Percentiles rank a stretch among this genome's conserved stretches.
Conservation (phyloP, 37 sponge, comb jelly and placozoan genomes). For the Petrosia ficiformis region DNA sequence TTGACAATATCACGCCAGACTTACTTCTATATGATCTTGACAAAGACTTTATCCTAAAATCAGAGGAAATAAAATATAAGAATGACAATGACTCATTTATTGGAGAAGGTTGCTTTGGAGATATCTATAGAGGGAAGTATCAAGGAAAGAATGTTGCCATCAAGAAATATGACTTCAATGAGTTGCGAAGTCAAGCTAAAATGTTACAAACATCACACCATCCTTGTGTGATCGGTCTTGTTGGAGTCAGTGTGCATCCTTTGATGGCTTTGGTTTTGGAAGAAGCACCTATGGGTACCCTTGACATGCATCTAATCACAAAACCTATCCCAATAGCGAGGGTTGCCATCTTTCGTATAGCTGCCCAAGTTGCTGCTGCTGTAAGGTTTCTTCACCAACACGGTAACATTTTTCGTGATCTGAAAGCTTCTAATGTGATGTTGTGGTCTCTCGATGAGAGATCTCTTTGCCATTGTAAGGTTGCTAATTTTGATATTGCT, state of each 20-base stretch:
- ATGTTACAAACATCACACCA: slow-evolving; percentile 43
- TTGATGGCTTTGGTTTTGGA: slow-evolving; percentile 87
- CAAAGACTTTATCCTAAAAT: slow-evolving; percentile 12
- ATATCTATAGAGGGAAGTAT: slow-evolving; percentile 38
- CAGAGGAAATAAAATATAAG: slow-evolving; percentile 19
- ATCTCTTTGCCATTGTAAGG: slow-evolving; percentile 74
- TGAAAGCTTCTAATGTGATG: slow-evolving; percentile 90
- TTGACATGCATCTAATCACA: slow-evolving; percentile 61
- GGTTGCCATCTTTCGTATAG: slow-evolving; percentile 67
- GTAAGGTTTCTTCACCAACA: slow-evolving; percentile 72
- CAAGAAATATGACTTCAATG: slow-evolving; percentile 29
- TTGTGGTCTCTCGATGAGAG: slow-evolving; percentile 82
- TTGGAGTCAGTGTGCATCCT: slow-evolving; percentile 27
- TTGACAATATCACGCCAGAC: slow-evolving; percentile 48
- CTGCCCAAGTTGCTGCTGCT: slow-evolving; percentile 79
- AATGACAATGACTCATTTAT: slow-evolving; percentile 13
- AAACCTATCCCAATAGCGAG: slow-evolving; percentile 56
- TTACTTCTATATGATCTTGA: slow-evolving; percentile 30
- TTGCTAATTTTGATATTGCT: slow-evolving; percentile 85
- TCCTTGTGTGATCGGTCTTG: slow-evolving; percentile 47
- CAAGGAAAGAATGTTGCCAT: slow-evolving; percentile 25
- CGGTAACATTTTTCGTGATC: slow-evolving; percentile 82
- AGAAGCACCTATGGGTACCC: slow-evolving; percentile 80
- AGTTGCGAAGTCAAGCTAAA: slow-evolving; percentile 31
- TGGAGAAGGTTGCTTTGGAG: slow-evolving; percentile 38